Base-by-base conservation (phyloP, 2,888 invertebrate species). In the Trissolcus japonicus region DNA sequence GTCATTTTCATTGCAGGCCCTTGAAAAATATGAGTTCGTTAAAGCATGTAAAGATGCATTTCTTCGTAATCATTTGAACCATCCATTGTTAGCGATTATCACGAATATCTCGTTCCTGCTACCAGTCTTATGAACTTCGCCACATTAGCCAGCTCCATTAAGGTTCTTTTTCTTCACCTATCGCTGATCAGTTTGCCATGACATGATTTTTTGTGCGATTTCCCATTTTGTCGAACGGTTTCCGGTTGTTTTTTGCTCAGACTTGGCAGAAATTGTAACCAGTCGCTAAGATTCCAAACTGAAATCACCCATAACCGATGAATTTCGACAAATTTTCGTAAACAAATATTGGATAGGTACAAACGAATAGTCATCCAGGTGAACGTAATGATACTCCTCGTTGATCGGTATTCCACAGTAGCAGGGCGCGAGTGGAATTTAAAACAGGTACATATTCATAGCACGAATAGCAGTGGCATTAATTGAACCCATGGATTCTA, bases 401-500 rank as follows among this genome's bases (percentile, higher is more conserved):
- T 79, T 77, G 79, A 79, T 82, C 67, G 78, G 78, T 81, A 83
- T 82, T 82, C 79, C 63, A 66, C 65, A 67, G 59, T 46, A 72
- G 69, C 73, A 73, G 75, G 72, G 63, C 76, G 78, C 66, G 71
- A 51, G 61, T 50, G 77, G 78, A 75, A 79, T 79, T 76, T 71
- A 71, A 74, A 65, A 74, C 60, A 55, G 68, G 66, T 72, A 25
- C 25, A 25, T 25, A 50, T 76, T 56, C 72, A 62, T 59, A 73
- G 55, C 57, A 76, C 43, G 77, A 79, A 83, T 19, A 19, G 1
- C 82, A 82, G 81, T 82, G 80, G 79, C 81, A 82, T 80, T 72
- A 51, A 87, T 87, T 85, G 25, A 25, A 25, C 25, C 25, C 4
- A 84, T 83, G 81, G 79, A 87, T 87, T 87, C 87, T 76, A 78